Evolutionary conservation across 2,888 invertebrate genomes (phyloP).

Genomic region (Euzophera pinguis): DNA sequence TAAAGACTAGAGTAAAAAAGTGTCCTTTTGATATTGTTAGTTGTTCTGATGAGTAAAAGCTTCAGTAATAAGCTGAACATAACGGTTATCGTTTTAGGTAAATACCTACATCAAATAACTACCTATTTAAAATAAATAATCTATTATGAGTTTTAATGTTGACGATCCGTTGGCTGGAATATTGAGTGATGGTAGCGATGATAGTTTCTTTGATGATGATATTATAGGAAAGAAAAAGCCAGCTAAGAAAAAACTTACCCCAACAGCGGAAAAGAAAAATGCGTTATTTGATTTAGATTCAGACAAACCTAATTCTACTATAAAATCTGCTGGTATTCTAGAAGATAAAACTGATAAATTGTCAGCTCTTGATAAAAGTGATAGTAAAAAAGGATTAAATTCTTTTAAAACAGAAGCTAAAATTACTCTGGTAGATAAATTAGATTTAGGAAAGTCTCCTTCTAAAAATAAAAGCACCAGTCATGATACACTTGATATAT

Average conservation of each 20-base stretch:
- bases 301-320: conserved; percentile 32
- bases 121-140: too few species aligned
- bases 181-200: conserved; percentile 84
- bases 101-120: too few species aligned
- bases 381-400: conserved; percentile 28
- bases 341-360: conserved; percentile 39
- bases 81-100: too few species aligned
- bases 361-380: conserved; percentile 39
- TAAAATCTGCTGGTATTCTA: conserved; percentile 18
- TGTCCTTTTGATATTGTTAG: too few species aligned
- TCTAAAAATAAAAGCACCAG: conserved; percentile 46
- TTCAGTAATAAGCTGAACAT: too few species aligned
- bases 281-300: conserved; percentile 59
- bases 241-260: conserved; percentile 47
- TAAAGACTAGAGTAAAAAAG: too few species aligned
- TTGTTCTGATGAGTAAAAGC: too few species aligned
- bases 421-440: conserved; percentile 32
- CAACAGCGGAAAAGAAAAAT: conserved; percentile 55
- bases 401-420: conserved; percentile 42
- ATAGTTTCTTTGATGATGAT: conserved; percentile 85
- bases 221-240: conserved; percentile 68
- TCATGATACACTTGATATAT: conserved; percentile 50
- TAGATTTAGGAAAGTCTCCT: conserved; percentile 45
- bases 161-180: conserved; percentile 84
- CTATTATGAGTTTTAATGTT: conserved; percentile 74